A percentile compares a stretch with the other conserved stretches of the same genome.
Conservation (phyloP, 2,113 vertebrate genomes). For the Lathamus discolor region DNA sequence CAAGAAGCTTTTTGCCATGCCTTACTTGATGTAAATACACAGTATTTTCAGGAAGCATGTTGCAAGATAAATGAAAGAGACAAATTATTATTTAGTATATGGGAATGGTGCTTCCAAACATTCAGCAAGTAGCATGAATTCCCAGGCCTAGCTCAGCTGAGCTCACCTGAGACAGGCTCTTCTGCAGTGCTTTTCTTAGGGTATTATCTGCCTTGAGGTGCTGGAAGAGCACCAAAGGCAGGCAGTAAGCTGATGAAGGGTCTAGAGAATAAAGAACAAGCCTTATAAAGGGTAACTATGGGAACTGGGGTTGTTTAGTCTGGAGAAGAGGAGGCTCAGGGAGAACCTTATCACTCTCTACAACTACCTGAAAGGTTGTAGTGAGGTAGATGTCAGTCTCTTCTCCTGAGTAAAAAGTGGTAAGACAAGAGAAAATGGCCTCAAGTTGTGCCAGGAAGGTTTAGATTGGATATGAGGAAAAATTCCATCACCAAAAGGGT, state of each 20-base stretch:
- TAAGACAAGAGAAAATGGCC: neutral
- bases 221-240: neutral
- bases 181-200: neutral
- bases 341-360: neutral
- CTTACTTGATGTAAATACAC: neutral
- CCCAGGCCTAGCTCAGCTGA: neutral
- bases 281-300: neutral
- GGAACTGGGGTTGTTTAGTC: neutral
- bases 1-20: neutral
- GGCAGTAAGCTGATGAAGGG: neutral
- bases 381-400: neutral
- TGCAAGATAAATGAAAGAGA: neutral
- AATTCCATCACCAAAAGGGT: neutral
- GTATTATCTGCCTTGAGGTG: neutral
- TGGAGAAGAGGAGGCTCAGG: neutral
- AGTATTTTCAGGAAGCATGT: rapidly evolving
- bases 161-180: neutral
- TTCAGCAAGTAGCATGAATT: neutral
- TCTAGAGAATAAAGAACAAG: neutral
- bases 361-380: neutral
- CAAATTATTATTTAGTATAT: neutral
- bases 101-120: neutral
- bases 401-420: neutral
- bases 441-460: neutral
- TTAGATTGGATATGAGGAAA: neutral